Percentiles rank a stretch among this genome's conserved stretches.
Evolutionary conservation across 2,888 invertebrate species (phyloP).

Genomic region (Eupithecia dodoneata): DNA sequence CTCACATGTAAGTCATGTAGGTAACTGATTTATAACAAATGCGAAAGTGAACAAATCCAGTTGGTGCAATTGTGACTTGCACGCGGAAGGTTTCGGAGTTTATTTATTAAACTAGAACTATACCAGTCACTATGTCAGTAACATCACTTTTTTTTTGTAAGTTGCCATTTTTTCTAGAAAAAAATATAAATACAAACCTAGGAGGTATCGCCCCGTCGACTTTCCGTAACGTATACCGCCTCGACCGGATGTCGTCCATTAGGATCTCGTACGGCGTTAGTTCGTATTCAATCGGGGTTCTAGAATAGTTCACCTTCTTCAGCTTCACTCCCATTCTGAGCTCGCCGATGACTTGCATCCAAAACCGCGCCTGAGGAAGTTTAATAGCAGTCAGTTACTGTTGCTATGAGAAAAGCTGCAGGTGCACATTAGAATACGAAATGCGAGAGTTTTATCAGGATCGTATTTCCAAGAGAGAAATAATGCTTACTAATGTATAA

Average conservation of each 20-base stretch:
- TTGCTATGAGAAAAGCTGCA: conserved; percentile 50
- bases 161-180: neutral
- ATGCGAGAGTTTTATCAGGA: neutral
- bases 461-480: neutral
- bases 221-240: conserved; percentile 95
- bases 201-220: conserved; percentile 91
- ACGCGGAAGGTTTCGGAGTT: neutral
- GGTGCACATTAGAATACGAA: neutral
- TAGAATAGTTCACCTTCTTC: conserved; percentile 92
- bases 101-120: neutral
- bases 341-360: conserved; percentile 97
- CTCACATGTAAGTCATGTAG: neutral
- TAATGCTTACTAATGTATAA: no score
- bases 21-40: neutral
- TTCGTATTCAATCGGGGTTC: conserved; percentile 94
- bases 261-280: conserved; percentile 98
- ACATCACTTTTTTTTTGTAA: neutral
- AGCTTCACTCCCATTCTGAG: conserved; percentile 95
- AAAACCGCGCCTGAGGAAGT: conserved; percentile 92
- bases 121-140: neutral
- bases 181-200: conserved; percentile 63
- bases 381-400: conserved; percentile 37
- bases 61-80: neutral
- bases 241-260: conserved; percentile 97
- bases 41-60: neutral